Base-by-base conservation (phyloP, 2,113 vertebrate species). In the Labeo rohita region DNA sequence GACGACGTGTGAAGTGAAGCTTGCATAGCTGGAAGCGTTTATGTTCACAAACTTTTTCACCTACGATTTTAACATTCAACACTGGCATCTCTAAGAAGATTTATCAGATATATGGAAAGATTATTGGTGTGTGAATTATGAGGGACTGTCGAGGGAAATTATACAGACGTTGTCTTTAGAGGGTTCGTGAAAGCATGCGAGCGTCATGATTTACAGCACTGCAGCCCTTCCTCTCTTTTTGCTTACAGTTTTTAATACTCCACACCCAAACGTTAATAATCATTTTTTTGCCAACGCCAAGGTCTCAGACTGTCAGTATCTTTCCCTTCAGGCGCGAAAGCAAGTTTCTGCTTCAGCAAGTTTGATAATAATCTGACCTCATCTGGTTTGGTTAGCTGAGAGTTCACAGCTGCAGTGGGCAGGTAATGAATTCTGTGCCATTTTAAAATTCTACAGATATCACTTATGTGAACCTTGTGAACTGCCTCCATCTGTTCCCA, bases 281-380 rank as follows among this genome's bases (percentile, higher is more conserved):
- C 50, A 68, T 85, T 89, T 87, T 93, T 92, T 90, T 94, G 93
- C 93, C 89, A 90, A 93, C 87, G 92, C 88, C 86, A 92, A 93
- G 92, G 93, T 94, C 93, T 94, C 92, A 91, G 93, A 94, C 92
- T 94, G 92, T 93, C 93, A 92, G 91, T 93, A 91, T 92, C 92
- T 91, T 92, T 91, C 90, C 92, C 91, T 93, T 84, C 80, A 90
- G 93, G 92, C 91, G 61, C 89, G 68, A 84, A 92, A 91, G 93
- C 87, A 92, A 94, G 91, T 93, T 93, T 94, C 93, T 94, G 94
- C 90, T 94, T 94, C 93, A 95, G 93, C 93, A 93, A 90, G 92
- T 94, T 93, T 93, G 89, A 94, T 94, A 93, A 95, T 94, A 92
- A 94, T 95, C 92, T 94, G 92, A 94, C 93, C 93, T 93, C 91